Percentiles rank a stretch among this genome's conserved stretches.
phyloP scores from a whole-genome alignment of 2,888 invertebrate genomes.

The Hyalella azteca region DNA sequence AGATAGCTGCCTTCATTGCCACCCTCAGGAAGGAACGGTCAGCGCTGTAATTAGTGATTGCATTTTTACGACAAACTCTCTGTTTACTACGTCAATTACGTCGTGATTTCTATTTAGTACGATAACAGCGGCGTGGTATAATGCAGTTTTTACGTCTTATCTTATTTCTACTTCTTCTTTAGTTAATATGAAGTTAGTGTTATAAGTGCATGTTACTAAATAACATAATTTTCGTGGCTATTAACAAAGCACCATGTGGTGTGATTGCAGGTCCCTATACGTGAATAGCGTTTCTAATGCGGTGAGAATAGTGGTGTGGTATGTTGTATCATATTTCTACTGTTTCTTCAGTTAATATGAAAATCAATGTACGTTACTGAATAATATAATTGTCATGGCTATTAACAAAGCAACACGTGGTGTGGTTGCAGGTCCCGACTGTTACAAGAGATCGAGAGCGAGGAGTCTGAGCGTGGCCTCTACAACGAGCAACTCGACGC shows the following conservation, averaged over 20 bases:
- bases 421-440: constrained; percentile 35
- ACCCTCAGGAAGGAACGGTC: constrained; percentile 37
- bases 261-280: not conserved
- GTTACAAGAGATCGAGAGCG: constrained; percentile 38
- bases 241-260: not conserved
- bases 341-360: not conserved
- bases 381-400: not conserved
- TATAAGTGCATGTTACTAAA: not conserved
- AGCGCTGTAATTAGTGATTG: not conserved
- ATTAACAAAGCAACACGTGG: not conserved
- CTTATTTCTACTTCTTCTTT: not conserved
- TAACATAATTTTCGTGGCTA: not conserved
- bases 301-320: not conserved
- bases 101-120: not conserved
- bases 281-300: not conserved
- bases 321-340: not conserved
- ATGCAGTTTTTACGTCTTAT: not conserved
- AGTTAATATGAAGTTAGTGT: not conserved
- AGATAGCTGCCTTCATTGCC: not conserved
- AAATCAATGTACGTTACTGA: not conserved
- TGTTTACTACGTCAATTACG: too few species aligned
- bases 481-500: constrained; percentile 40
- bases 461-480: constrained; percentile 32
- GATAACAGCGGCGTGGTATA: not conserved
- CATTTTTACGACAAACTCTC: too few species aligned